These are phyloP conservation scores for Elephas maximus DNA, from an alignment of 2,113 vertebrate species.

Conservation along the genomic window DNA sequence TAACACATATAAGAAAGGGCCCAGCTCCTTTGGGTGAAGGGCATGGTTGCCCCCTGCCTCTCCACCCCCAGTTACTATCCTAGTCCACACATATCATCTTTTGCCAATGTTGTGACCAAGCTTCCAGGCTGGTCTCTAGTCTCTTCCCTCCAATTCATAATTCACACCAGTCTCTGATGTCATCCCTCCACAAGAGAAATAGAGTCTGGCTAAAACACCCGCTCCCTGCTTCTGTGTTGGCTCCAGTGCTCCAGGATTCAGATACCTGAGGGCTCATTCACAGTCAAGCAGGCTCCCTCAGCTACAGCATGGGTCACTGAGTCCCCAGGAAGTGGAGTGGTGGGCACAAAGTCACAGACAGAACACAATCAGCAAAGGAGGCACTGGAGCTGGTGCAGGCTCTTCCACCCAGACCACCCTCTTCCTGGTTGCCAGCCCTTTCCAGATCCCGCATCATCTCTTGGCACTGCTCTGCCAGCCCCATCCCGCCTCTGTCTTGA, in stretches of 20 bases:
- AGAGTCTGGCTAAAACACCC: background rate
- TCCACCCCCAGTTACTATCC: background rate
- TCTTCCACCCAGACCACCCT: accelerated
- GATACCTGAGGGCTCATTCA: background rate
- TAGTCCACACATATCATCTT: accelerated
- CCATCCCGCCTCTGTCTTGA: conserved; percentile 70
- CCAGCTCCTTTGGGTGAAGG: background rate
- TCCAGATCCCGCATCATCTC: background rate
- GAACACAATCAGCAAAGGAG: background rate
- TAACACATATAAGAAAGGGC: too few species aligned
- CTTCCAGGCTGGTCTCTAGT: background rate
- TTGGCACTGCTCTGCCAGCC: background rate
- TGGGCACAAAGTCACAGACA: background rate
- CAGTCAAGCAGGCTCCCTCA: too few species aligned
- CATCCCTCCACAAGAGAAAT: background rate
- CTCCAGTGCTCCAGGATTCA: background rate
- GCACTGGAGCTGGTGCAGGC: background rate
- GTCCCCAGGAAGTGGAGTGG: background rate
- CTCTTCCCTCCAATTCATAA: background rate
- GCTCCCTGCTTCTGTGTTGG: background rate
- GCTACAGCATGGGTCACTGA: background rate
- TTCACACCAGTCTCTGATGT: background rate
- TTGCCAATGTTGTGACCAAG: background rate
- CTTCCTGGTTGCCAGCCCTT: background rate
- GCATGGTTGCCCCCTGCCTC: accelerated